Evolutionary conservation across 2,113 vertebrate genomes (phyloP).

Genomic region (Entelurus aequoreus): DNA sequence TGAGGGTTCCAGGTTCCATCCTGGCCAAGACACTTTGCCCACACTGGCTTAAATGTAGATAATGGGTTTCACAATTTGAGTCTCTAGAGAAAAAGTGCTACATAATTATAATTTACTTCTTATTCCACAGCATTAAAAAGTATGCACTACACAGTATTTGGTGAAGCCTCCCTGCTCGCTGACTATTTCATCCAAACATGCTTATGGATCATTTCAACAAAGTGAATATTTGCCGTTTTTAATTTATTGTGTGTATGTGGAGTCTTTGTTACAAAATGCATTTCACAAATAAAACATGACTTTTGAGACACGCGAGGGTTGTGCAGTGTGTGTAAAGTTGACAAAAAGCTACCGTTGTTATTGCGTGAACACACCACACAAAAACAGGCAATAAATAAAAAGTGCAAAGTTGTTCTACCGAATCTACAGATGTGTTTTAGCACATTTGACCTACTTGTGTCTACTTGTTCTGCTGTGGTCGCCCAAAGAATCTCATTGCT

Average conservation of each 20-base stretch:
- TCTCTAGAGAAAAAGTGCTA: too few species aligned
- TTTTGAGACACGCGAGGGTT: neutral
- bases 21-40: too few species aligned
- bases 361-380: neutral
- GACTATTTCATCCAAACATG: slow-evolving; percentile 34
- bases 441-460: neutral
- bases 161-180: neutral
- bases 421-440: too few species aligned
- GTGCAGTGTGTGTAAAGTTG: neutral
- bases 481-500: neutral
- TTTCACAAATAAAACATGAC: slow-evolving; percentile 51
- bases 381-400: too few species aligned
- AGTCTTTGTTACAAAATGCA: slow-evolving; percentile 69
- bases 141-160: neutral
- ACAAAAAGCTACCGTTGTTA: neutral
- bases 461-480: neutral
- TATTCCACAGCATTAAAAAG: neutral
- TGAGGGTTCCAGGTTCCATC: too few species aligned
- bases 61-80: too few species aligned
- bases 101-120: neutral
- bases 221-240: slow-evolving; percentile 65
- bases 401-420: too few species aligned
- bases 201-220: slow-evolving; percentile 62
- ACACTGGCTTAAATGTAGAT: too few species aligned
- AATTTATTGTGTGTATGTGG: slow-evolving; percentile 75